These are phyloP conservation scores for Sebastes elongatus DNA, from an alignment of 2,797 vertebrate genomes.

Conservation along the genomic window DNA sequence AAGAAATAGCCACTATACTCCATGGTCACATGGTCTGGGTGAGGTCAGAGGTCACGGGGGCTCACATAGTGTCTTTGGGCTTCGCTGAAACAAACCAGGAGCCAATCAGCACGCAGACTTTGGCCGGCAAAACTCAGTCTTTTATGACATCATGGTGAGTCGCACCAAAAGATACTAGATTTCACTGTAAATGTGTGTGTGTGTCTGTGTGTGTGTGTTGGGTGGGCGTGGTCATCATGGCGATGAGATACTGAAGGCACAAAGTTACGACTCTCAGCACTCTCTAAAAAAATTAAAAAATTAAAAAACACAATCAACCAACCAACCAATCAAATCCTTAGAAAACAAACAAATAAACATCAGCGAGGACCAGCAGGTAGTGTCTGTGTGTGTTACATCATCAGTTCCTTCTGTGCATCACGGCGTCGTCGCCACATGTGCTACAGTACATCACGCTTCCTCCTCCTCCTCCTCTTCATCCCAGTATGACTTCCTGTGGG, in stretches of 20 bases:
- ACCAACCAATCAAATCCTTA: conserved; percentile 58
- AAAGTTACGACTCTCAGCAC: conserved; percentile 79
- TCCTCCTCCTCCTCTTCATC: not conserved
- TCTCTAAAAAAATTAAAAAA: conserved; percentile 51
- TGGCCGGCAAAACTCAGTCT: not conserved
- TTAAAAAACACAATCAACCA: conserved; percentile 57
- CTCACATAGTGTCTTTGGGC: conserved; percentile 24
- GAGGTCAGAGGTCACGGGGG: conserved; percentile 11
- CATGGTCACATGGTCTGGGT: not conserved
- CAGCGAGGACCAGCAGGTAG: conserved; percentile 59
- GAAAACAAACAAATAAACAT: conserved; percentile 53
- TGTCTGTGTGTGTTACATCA: conserved; percentile 36
- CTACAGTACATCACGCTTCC: conserved; percentile 45
- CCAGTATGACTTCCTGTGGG: not conserved
- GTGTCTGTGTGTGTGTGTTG: conserved; percentile 23
- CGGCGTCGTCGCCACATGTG: conserved; percentile 15
- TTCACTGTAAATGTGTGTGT: not conserved
- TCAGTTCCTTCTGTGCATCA: conserved; percentile 30
- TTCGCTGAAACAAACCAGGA: conserved; percentile 21
- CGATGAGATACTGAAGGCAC: conserved; percentile 76
- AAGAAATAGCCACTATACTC: not conserved
- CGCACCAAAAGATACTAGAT: not conserved
- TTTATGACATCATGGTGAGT: not conserved
- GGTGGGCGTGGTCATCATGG: conserved; percentile 70
- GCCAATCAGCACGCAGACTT: conserved; percentile 22